phyloP scores from a whole-genome alignment of 2,113 vertebrate species.

The Zosterops borbonicus region DNA sequence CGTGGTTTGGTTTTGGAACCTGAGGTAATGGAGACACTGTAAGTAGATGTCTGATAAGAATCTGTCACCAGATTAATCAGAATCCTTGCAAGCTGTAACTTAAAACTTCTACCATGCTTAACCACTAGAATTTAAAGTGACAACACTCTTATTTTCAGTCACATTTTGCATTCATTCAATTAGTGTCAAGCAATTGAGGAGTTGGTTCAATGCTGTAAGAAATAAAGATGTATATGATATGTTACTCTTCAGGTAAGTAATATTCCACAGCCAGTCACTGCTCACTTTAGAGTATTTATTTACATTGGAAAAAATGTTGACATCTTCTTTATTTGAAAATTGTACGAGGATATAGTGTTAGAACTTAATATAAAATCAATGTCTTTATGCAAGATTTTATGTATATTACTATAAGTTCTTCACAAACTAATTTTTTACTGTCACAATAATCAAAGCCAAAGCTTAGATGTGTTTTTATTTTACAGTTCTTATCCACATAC shows the following conservation, averaged over 20 bases:
- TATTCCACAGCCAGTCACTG: neutral
- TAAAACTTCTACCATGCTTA: constrained; percentile 19
- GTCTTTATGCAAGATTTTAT: neutral
- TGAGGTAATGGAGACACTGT: constrained; percentile 59
- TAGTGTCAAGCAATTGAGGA: neutral
- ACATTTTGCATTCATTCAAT: neutral
- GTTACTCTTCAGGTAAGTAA: neutral
- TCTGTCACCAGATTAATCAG: constrained; percentile 61
- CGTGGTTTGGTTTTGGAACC: constrained; percentile 39
- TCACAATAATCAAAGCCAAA: neutral
- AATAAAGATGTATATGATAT: neutral
- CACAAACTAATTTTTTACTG: neutral
- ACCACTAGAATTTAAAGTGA: constrained; percentile 47
- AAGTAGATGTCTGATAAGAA: constrained; percentile 56
- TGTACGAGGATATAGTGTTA: neutral
- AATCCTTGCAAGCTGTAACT: constrained; percentile 52
- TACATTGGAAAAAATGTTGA: neutral
- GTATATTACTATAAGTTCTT: neutral
- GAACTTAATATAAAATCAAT: neutral
- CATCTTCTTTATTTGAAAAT: neutral
- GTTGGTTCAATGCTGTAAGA: neutral
- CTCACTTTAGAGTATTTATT: neutral
- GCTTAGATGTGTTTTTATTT: neutral
- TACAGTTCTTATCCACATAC: neutral
- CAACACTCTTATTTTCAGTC: neutral